phyloP scores from a whole-genome alignment of 2,113 vertebrate genomes.

The Mastomys natalensis region DNA sequence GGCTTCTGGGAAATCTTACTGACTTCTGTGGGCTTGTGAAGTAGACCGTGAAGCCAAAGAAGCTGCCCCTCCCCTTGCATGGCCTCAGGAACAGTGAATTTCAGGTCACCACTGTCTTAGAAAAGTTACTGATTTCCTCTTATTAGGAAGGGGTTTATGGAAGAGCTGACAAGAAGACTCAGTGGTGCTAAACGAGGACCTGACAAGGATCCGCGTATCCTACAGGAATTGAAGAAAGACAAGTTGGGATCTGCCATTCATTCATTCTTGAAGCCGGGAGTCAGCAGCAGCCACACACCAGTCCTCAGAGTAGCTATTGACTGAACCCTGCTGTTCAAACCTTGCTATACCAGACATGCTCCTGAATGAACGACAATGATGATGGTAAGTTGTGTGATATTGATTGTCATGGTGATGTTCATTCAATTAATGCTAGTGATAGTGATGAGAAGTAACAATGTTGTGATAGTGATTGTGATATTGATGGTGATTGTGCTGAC shows the following conservation, averaged over 20 bases:
- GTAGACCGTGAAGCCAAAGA: neutral
- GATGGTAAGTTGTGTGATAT: neutral
- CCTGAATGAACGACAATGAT: neutral
- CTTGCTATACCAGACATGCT: neutral
- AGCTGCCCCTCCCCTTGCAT: accelerated
- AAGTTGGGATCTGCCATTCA: neutral
- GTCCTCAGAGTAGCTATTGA: no score
- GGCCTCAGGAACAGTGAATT: neutral
- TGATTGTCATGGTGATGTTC: neutral
- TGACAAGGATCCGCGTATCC: no score
- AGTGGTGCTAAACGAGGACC: neutral
- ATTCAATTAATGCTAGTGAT: neutral
- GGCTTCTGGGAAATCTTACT: neutral
- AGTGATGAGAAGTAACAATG: neutral
- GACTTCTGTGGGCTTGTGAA: neutral
- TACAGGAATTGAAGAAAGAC: neutral
- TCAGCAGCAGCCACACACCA: neutral
- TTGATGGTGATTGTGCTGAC: neutral
- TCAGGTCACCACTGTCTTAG: neutral
- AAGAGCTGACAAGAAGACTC: neutral
- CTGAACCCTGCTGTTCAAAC: neutral
- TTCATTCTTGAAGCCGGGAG: neutral
- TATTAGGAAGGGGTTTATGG: neutral
- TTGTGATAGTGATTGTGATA: no score
- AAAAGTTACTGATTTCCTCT: neutral